Base-by-base conservation (phyloP, 2,113 vertebrate genomes). In the Lepus americanus region DNA sequence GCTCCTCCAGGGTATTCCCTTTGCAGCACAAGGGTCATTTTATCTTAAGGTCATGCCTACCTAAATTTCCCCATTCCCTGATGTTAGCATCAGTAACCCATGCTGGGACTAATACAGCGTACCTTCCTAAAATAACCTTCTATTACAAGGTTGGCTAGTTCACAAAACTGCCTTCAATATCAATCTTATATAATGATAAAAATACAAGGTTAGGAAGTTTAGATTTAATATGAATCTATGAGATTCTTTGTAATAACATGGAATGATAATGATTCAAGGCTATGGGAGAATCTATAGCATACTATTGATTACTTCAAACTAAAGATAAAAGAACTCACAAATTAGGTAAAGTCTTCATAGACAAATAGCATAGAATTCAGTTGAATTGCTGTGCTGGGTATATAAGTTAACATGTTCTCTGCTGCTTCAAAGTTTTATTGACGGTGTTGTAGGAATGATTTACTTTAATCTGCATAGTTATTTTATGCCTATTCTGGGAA, bases 81-180 rank as follows among this genome's bases (percentile, higher is more conserved):
- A 92, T 93, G 92, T 96, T 97, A 96, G 90, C 95, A 97, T 96
- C 97, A 97, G 96, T 97, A 97, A 97, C 90, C 77, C 87, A 97
- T 93, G 96, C 96, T 96, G 95, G 85, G 96, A 96, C 96, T 96
- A 97, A 97, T 93, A 96, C 59, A 94, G 89, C 27, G 0, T 94
- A 93, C 92, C 73, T 95, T 97, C 94, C 95, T 96, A 97, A 97
- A 97, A 97, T 97, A 97, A 94, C 97, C 93, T 96, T 97, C 97
- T 96, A 96, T 97, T 97, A 95, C 94, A 97, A 96, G 96, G 95
- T 94, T 97, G 97, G 80, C 84, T 97, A 97, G 96, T 96, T 97
- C 94, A 96, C 93, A 96, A 93, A 96, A 93, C 80, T 1, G 23
- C 85, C 87, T 97, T 95, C 95, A 93, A 92, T 96, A 97, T 97